Base-by-base conservation (phyloP, 1,140 invertebrate species). In the Stegodyphus mimosarum region DNA sequence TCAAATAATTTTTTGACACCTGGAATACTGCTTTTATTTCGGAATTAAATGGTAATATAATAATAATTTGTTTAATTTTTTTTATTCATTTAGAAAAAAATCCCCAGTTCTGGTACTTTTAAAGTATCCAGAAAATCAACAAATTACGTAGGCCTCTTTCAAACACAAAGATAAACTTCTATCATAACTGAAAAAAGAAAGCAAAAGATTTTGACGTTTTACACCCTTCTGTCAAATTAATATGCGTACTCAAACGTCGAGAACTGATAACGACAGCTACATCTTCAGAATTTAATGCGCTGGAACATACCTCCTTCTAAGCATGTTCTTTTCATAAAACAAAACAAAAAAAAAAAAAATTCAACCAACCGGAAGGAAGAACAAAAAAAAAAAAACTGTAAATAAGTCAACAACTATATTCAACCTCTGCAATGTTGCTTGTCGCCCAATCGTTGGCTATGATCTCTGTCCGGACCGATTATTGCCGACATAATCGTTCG, bases 211-310 rank as follows among this genome's bases (percentile, higher is more conserved):
- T 76, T 84, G 81, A 84, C 81, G 60, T 60, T 60, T 84, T 75
- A 84, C 81, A 84, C 72, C 64, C 72, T 76, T 51, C 72, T 51
- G 55, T 84, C 81, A 76, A 67, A 75, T 84, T 84, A 84, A 75
- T 70, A 84, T 84, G 67, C 81, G 49, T 18, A 55, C 10, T 9
- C 69, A 48, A 55, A 66, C 33, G 15, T 48, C 6, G 53, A 7
- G 6, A 33, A 52, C 73, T 50, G 81, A 75, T 84, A 84, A 84
- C 64, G 81, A n/a, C 9, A 7, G 67, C 67, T 51, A 55, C 77
- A 80, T 51, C 51, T n/a, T 33, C 67, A 15, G 77, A 71, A 80
- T 80, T 71, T 71, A 80, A 71, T 78, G n/a, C 53, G 66, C 66
- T 63, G 9, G 15, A 33, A 50, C 64, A 53, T 76, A 63, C 53